Evolutionary conservation across 2,888 invertebrate genomes (phyloP), one percentile per base, ranked within the genome.

Genomic region (Trichacis sp.): DNA sequence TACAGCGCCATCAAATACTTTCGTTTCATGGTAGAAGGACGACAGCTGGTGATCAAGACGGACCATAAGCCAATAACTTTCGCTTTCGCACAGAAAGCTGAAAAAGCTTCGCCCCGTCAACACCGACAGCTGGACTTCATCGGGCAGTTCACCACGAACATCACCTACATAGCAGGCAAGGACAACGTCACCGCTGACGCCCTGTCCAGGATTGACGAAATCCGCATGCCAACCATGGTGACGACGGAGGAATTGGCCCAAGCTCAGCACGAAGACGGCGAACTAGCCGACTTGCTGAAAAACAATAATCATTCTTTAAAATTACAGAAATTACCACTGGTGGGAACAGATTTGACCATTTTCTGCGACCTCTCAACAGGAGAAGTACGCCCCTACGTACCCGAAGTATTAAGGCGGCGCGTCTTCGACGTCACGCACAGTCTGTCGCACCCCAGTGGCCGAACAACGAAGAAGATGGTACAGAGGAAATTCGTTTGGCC

Each of bases 381-480:
- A n/a, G n/a, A n/a, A n/a, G n/a, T n/a, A 1, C 12, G 72, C 1
- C 70, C 72, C 0, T 73, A 42, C 46, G 43, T 73, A 1, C 53
- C 71, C 0, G 8, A n/a, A 15, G 24, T 40, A 3, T 64, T 66
- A 1, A 55, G 69, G 1, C 45, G 55, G n/a, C n/a, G n/a, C 11
- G 36, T 11, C 11, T 36, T 36, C 11, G 36, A 36, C 36, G 36
- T 12, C 3, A 12, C 12, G 5, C 36, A 36, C 36, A 11, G 36
- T n/a, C 36, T 36, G 2, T 3, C 36, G 36, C 11, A 36, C 36
- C 36, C 36, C 2, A 12, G 36, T 2, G 11, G 3, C 1, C 58
- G 64, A 5, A 58, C 70, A 0, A 76, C 75, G 0, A 38, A 49
- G 1, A 72, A 69, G 9, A 20, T 82, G 1, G 71, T n/a, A n/a